Conservation (phyloP, 1,140 invertebrate genomes). For the Drosophila lowei region DNA sequence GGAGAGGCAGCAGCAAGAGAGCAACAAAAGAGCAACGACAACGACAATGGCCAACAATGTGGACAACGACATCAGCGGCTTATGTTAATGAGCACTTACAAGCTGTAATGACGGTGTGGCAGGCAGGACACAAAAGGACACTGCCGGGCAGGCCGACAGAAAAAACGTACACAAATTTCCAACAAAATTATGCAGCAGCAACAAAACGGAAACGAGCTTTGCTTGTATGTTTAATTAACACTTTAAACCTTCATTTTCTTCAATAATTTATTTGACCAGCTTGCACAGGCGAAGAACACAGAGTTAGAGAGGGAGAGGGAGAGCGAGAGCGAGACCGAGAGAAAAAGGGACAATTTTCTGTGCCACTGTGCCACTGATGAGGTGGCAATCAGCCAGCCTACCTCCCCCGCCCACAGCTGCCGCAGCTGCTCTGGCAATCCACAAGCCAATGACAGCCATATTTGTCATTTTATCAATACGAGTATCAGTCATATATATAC, state of each 20-base stretch:
- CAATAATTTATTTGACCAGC: constrained; percentile 62
- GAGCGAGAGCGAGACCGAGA: not conserved
- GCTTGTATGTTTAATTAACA: constrained; percentile 71
- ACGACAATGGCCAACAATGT: constrained; percentile 41
- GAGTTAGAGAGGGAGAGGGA: not conserved
- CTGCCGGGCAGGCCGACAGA: constrained; percentile 13
- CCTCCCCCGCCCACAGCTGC: constrained; percentile 21
- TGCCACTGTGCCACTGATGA: constrained; percentile 23
- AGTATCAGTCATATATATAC: constrained; percentile 21
- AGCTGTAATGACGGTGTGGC: constrained; percentile 59
- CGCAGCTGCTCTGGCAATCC: constrained; percentile 39
- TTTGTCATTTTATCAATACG: constrained; percentile 60
- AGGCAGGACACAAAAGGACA: constrained; percentile 5
- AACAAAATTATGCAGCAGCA: constrained; percentile 50
- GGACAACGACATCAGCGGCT: constrained; percentile 59
- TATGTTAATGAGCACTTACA: constrained; percentile 80
- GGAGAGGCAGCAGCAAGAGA: too few relatives aligned
- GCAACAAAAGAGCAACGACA: constrained; percentile 28
- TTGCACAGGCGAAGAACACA: constrained; percentile 2
- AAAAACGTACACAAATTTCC: constrained; percentile 12
- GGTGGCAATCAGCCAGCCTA: constrained; percentile 32
- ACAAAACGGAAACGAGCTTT: constrained; percentile 21
- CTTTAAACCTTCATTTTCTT: constrained; percentile 67
- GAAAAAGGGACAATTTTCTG: not conserved
- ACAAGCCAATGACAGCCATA: constrained; percentile 46